Evolutionary conservation across 2,113 vertebrate genomes (phyloP).

Genomic region (Lycaon pictus): DNA sequence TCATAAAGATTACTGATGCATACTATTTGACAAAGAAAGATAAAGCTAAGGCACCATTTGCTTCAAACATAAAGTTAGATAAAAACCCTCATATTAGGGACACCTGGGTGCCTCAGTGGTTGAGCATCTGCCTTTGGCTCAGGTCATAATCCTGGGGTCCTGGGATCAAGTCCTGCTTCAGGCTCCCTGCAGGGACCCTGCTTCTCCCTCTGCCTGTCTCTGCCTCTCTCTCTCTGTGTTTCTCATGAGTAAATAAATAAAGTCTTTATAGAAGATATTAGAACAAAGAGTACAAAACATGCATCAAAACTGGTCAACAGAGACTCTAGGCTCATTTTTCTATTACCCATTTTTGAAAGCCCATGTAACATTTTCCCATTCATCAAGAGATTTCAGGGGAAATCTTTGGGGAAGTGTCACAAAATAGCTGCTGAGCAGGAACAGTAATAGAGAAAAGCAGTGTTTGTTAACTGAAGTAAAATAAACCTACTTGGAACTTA

Average conservation of each 20-base stretch:
- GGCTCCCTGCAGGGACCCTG: too few relatives aligned
- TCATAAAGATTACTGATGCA: slow-evolving; percentile 18
- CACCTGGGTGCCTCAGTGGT: too few relatives aligned
- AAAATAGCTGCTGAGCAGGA: background rate
- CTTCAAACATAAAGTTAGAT: background rate
- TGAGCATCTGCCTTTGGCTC: too few relatives aligned
- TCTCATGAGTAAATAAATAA: too few relatives aligned
- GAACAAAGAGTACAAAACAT: too few relatives aligned
- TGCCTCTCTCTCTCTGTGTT: too few relatives aligned
- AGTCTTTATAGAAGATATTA: too few relatives aligned
- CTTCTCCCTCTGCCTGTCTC: too few relatives aligned
- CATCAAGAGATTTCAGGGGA: background rate
- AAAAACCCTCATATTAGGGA: slow-evolving; percentile 12
- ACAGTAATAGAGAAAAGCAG: background rate
- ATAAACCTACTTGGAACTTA: background rate
- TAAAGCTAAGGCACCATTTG: background rate
- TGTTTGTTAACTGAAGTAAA: slow-evolving; percentile 17
- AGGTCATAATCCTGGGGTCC: too few relatives aligned
- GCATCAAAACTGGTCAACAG: too few relatives aligned
- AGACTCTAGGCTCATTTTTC: too few relatives aligned
- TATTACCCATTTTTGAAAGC: background rate
- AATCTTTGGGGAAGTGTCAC: background rate
- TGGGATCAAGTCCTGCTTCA: too few relatives aligned
- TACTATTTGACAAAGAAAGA: slow-evolving; percentile 23
- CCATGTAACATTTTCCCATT: background rate